Percentiles rank a stretch among this genome's conserved stretches.
These are phyloP conservation scores for Strigamia crassipes DNA, from an alignment of 2,888 invertebrate genomes.

Conservation along the genomic window DNA sequence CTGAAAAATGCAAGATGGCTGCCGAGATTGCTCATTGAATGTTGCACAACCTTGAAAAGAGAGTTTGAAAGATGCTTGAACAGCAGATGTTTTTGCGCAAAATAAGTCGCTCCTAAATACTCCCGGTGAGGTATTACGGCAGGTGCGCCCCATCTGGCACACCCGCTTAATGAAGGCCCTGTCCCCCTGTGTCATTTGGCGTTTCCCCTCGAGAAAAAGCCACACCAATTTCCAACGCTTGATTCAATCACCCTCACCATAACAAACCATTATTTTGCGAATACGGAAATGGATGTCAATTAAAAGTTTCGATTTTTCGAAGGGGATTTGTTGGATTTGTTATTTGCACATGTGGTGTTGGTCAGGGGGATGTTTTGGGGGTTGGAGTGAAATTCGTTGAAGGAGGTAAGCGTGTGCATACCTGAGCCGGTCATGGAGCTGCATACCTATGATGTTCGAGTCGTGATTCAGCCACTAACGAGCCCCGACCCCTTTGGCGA, in stretches of 20 bases:
- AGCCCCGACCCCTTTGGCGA: constrained; percentile 20
- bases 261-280: background rate
- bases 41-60: background rate
- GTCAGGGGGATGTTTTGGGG: background rate
- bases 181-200: constrained; percentile 24
- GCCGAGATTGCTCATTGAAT: background rate
- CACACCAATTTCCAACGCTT: constrained; percentile 5
- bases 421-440: constrained; percentile 28
- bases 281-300: background rate
- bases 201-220: background rate
- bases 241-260: background rate
- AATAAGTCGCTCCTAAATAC: background rate
- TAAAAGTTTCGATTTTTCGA: background rate
- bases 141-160: constrained; percentile 34
- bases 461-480: constrained; percentile 32
- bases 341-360: background rate
- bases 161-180: constrained; percentile 31
- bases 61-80: background rate
- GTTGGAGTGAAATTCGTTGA: background rate
- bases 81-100: background rate
- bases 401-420: background rate
- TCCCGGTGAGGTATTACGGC: constrained; percentile 18
- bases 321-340: background rate
- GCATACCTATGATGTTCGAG: constrained; percentile 15
- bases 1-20: background rate